phyloP scores from a whole-genome alignment of 2,797 vertebrate genomes.

The Pygocentrus nattereri region DNA sequence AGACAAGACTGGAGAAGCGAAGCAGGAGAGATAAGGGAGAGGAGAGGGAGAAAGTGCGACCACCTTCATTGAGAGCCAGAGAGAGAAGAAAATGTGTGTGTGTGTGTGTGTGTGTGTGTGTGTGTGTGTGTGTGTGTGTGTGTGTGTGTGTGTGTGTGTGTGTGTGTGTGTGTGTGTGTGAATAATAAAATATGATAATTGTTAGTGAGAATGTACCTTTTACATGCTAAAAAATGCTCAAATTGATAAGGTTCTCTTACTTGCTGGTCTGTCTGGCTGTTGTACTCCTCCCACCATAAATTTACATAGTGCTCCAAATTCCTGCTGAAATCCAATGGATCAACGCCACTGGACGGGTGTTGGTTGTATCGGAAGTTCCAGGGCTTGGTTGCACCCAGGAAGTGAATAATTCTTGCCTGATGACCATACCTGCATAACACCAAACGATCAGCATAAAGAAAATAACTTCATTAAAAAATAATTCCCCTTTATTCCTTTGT shows the following conservation, averaged over 20 bases:
- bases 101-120: no score
- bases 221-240: not conserved
- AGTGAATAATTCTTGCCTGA: constrained; percentile 85
- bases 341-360: constrained; percentile 61
- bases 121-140: no score
- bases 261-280: constrained; percentile 60
- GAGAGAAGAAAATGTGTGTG: no score
- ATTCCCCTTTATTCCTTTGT: not conserved
- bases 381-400: constrained; percentile 83
- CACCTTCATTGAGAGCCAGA: no score
- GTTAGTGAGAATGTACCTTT: not conserved
- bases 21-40: no score
- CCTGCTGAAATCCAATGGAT: constrained; percentile 51
- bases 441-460: not conserved
- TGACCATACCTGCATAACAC: constrained; percentile 78
- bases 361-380: constrained; percentile 77
- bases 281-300: constrained; percentile 86
- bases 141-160: no score
- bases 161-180: no score
- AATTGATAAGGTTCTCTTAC: constrained; percentile 54
- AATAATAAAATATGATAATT: no score
- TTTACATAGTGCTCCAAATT: constrained; percentile 72
- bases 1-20: no score
- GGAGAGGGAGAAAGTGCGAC: no score
- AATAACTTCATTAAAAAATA: not conserved